A percentile compares a stretch with the other conserved stretches of the same genome.
Conservation (phyloP, 2,797 vertebrate species). For the Acestrorhynchus altus region DNA sequence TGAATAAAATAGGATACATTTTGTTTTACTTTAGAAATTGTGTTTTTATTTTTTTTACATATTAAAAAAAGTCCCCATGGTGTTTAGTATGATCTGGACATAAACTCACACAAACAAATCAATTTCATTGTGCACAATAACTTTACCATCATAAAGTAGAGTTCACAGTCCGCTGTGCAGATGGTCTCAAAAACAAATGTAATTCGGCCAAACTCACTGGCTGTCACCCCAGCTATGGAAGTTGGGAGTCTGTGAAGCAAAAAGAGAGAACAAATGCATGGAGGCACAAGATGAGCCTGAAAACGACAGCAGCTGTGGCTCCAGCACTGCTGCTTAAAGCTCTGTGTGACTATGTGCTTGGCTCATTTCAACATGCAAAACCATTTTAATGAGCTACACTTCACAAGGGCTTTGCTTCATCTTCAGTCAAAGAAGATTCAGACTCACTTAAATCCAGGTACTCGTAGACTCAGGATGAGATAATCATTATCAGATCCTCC, state of each 20-base stretch:
- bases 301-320: conserved; percentile 6
- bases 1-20: no score
- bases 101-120: background rate
- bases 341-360: background rate
- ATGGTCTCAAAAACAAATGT: conserved; percentile 94
- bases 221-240: conserved; percentile 84
- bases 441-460: conserved; percentile 95
- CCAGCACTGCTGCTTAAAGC: background rate
- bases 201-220: conserved; percentile 89
- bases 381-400: background rate
- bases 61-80: no score
- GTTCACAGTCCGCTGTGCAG: conserved; percentile 90
- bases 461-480: conserved; percentile 92
- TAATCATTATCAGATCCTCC: conserved; percentile 97
- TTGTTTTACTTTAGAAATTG: no score
- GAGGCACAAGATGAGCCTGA: background rate
- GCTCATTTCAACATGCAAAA: background rate
- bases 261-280: background rate
- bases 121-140: background rate
- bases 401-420: background rate
- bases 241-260: conserved; percentile 84
- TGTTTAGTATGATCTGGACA: no score
- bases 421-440: background rate
- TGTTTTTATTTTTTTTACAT: no score
- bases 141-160: conserved; percentile 99